A percentile compares a stretch with the other conserved stretches of the same genome.
phyloP scores from a whole-genome alignment of 2,888 invertebrate species.

The Achlya flavicornis region DNA sequence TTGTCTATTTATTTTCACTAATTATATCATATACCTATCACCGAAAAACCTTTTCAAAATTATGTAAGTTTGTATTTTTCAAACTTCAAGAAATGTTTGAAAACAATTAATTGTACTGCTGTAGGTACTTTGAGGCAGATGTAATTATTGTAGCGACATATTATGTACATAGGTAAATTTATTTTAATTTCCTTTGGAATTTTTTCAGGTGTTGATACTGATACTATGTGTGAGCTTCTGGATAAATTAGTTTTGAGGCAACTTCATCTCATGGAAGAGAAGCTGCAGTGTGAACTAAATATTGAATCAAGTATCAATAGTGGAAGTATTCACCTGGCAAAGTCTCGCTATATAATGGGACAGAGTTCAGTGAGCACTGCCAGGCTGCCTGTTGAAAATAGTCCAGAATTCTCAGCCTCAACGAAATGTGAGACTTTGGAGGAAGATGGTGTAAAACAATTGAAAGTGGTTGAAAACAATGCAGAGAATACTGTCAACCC shows the following conservation, averaged over 20 bases:
- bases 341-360: constrained; percentile 90
- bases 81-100: too few relatives aligned
- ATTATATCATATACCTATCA: too few relatives aligned
- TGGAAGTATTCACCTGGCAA: constrained; percentile 90
- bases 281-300: constrained; percentile 86
- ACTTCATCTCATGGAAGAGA: constrained; percentile 89
- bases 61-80: too few relatives aligned
- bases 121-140: too few relatives aligned
- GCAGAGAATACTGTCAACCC: constrained; percentile 84
- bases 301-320: constrained; percentile 87
- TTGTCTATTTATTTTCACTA: too few relatives aligned
- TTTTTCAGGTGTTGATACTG: constrained; percentile 30
- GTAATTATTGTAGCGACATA: too few relatives aligned
- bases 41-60: too few relatives aligned
- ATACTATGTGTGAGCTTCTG: constrained; percentile 83
- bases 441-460: constrained; percentile 71
- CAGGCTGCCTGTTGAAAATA: constrained; percentile 88
- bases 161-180: not conserved
- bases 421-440: constrained; percentile 64
- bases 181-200: not conserved
- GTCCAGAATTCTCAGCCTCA: constrained; percentile 72
- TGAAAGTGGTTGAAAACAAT: constrained; percentile 59
- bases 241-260: constrained; percentile 88
- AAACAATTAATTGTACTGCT: too few relatives aligned
- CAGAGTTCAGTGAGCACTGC: constrained; percentile 87